A percentile compares a stretch with the other conserved stretches of the same genome.
Conservation (phyloP, 1,140 invertebrate species). For the Aphis craccivora region DNA sequence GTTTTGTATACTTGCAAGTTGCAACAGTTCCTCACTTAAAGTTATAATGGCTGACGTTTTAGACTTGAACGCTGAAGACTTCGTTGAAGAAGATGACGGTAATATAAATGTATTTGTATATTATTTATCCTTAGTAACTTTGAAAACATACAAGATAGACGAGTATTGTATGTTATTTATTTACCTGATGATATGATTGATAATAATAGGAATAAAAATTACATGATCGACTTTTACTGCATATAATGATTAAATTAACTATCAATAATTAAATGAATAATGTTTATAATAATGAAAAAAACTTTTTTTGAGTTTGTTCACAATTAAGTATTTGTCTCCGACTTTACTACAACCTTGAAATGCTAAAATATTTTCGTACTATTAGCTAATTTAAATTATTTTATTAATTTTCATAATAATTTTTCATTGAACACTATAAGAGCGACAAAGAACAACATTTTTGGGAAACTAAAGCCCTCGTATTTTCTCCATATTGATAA, state of each 20-base stretch:
- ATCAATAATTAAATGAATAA: neutral
- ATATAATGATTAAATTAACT: neutral
- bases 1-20: too few relatives aligned
- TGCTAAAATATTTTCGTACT: neutral
- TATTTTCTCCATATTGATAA: too few relatives aligned
- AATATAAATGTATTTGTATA: conserved; percentile 11
- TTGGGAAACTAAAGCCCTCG: too few relatives aligned
- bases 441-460: too few relatives aligned
- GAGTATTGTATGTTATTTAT: neutral
- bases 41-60: conserved; percentile 60
- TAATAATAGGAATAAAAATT: neutral
- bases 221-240: neutral
- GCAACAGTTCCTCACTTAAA: neutral
- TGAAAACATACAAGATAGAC: neutral
- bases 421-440: too few relatives aligned
- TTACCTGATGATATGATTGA: neutral
- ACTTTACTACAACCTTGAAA: too few relatives aligned
- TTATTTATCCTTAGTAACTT: neutral
- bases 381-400: neutral
- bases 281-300: neutral
- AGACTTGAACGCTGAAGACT: conserved; percentile 59
- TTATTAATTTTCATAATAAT: neutral
- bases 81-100: conserved; percentile 60
- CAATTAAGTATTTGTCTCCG: neutral
- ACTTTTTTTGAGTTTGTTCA: neutral